Conservation (phyloP, 1,140 invertebrate species). For the Drosophila funebris region DNA sequence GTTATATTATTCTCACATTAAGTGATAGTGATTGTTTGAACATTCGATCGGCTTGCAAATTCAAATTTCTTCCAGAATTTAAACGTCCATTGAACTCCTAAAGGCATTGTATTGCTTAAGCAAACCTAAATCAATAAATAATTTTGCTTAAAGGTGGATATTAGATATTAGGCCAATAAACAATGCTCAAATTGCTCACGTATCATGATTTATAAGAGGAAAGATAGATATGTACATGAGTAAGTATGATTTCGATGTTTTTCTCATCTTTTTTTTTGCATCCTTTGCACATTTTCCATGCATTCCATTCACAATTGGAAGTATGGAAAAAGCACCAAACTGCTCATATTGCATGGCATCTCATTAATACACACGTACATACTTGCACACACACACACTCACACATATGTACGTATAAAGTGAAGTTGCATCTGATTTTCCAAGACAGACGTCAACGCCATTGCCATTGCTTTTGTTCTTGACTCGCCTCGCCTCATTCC, state of each 20-base stretch:
- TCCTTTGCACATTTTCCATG: constrained; percentile 10
- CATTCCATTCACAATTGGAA: not conserved
- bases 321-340: not conserved
- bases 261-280: constrained; percentile 24
- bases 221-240: not conserved
- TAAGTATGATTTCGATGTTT: not conserved
- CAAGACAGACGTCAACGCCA: constrained; percentile 6
- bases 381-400: not conserved
- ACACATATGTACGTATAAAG: not conserved
- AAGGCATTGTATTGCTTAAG: too few species aligned
- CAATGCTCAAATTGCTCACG: not conserved
- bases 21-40: too few species aligned
- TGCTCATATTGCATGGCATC: constrained; percentile 4
- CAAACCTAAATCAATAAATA: not conserved
- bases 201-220: not conserved
- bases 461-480: constrained; percentile 14
- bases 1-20: not conserved
- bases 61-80: not conserved
- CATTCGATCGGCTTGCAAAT: not conserved
- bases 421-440: constrained; percentile 4
- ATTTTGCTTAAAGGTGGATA: not conserved
- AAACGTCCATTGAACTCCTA: too few species aligned
- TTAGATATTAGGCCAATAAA: too few species aligned
- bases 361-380: constrained; percentile 7
- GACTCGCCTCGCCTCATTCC: not conserved